Evolutionary conservation across 2,888 invertebrate genomes (phyloP).

Genomic region (Axea sp.): DNA sequence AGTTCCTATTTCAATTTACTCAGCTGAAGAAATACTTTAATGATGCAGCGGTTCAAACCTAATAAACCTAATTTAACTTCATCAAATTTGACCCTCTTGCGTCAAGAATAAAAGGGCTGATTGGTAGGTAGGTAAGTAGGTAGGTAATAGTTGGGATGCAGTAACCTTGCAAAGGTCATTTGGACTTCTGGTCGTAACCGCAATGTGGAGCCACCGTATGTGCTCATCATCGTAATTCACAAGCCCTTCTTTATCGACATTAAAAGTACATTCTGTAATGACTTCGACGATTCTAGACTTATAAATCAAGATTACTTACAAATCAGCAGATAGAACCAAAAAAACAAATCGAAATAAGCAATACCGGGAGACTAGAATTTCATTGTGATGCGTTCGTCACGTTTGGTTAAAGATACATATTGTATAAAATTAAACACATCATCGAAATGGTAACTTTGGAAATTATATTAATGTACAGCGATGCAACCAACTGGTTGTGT

Average conservation of each 20-base stretch:
- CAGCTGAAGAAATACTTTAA: constrained; percentile 38
- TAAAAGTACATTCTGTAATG: constrained; percentile 5
- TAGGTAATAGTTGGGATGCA: constrained; percentile 70
- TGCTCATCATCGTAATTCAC: constrained; percentile 54
- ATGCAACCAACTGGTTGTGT: no score
- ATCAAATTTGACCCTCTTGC: constrained; percentile 55
- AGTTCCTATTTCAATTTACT: constrained; percentile 52
- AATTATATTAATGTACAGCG: no score
- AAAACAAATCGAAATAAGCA: no score
- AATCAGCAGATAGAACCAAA: no score
- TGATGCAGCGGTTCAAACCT: constrained; percentile 40
- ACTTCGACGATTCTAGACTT: no score
- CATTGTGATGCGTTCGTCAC: no score
- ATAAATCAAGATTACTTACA: no score
- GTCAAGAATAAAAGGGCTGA: constrained; percentile 51
- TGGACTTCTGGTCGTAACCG: constrained; percentile 74
- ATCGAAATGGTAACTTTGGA: no score
- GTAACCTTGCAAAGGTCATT: constrained; percentile 78
- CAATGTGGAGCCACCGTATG: constrained; percentile 71
- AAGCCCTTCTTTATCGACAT: constrained; percentile 59
- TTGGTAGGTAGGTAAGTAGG: constrained; percentile 63
- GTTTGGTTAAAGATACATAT: no score
- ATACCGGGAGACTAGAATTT: no score
- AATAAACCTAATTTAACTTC: constrained; percentile 51
- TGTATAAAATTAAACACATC: no score